These are phyloP conservation scores for Bombus fervidus DNA, from an alignment of 1,140 invertebrate species.

Conservation along the genomic window DNA sequence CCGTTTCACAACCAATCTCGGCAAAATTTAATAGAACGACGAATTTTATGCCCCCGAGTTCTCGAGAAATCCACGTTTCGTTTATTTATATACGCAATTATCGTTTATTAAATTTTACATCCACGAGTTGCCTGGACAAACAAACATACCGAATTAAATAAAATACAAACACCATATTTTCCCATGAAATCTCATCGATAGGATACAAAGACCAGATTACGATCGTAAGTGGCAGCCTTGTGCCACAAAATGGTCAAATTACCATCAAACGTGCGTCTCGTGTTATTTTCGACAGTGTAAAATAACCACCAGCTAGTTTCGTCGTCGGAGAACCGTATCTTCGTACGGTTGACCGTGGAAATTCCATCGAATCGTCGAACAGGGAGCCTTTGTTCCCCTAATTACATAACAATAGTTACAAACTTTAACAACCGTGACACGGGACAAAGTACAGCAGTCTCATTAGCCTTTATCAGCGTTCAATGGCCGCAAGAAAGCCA, in stretches of 20 bases:
- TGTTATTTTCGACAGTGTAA: not conserved
- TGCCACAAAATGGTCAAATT: too few species aligned
- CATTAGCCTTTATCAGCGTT: constrained; percentile 20
- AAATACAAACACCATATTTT: too few species aligned
- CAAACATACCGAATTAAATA: too few species aligned
- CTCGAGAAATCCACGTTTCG: too few species aligned
- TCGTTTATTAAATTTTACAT: too few species aligned
- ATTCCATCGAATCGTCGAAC: not conserved
- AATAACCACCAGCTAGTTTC: not conserved
- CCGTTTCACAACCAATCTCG: too few species aligned
- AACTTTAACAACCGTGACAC: not conserved
- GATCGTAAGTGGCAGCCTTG: too few species aligned
- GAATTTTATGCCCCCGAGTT: not conserved
- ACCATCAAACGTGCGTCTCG: not conserved
- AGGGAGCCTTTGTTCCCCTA: not conserved
- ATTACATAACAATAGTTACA: constrained; percentile 26
- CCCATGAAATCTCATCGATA: too few species aligned
- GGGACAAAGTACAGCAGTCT: not conserved
- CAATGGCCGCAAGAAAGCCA: constrained; percentile 10
- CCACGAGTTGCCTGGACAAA: too few species aligned
- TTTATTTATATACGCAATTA: too few species aligned
- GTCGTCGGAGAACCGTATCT: not conserved
- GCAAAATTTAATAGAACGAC: not conserved
- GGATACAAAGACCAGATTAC: too few species aligned
- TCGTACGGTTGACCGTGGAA: not conserved